Percentiles rank a stretch among this genome's conserved stretches.
These are phyloP conservation scores for Hemistola chrysoprasaria DNA, from an alignment of 2,888 invertebrate species.

Conservation along the genomic window DNA sequence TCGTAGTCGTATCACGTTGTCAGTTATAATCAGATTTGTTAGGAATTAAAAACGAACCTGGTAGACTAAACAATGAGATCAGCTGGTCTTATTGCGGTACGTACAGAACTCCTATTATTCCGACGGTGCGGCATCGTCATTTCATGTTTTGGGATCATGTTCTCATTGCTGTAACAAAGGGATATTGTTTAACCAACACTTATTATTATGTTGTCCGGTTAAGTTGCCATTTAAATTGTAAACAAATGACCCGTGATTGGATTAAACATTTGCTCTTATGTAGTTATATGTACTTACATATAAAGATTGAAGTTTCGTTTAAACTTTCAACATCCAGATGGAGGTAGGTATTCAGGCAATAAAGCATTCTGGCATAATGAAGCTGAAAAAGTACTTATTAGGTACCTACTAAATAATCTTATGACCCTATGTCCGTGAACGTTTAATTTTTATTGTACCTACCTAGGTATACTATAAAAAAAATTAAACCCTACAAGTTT, in stretches of 20 bases:
- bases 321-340: no score
- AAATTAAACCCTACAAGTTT: no score
- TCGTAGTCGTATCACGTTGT: slow-evolving; percentile 41
- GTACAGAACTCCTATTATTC: slow-evolving; percentile 38
- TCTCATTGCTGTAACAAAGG: slow-evolving; percentile 26
- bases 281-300: no score
- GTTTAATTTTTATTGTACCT: no score
- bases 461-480: no score
- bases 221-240: slow-evolving; percentile 6
- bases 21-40: slow-evolving; percentile 50
- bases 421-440: no score
- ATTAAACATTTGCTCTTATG: background rate
- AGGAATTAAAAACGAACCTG: slow-evolving; percentile 58
- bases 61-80: slow-evolving; percentile 81
- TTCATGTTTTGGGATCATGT: slow-evolving; percentile 30
- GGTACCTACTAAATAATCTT: no score
- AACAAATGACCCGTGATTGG: slow-evolving; percentile 3
- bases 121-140: slow-evolving; percentile 57
- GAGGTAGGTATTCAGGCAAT: no score
- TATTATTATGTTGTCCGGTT: slow-evolving; percentile 6
- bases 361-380: no score
- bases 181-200: slow-evolving; percentile 24
- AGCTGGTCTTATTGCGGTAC: slow-evolving; percentile 52
- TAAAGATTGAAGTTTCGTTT: no score
- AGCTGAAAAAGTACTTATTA: no score